Percentiles rank a stretch among this genome's conserved stretches.
These are phyloP conservation scores for Danio tinwini DNA, from an alignment of 2,797 vertebrate species.

Conservation along the genomic window DNA sequence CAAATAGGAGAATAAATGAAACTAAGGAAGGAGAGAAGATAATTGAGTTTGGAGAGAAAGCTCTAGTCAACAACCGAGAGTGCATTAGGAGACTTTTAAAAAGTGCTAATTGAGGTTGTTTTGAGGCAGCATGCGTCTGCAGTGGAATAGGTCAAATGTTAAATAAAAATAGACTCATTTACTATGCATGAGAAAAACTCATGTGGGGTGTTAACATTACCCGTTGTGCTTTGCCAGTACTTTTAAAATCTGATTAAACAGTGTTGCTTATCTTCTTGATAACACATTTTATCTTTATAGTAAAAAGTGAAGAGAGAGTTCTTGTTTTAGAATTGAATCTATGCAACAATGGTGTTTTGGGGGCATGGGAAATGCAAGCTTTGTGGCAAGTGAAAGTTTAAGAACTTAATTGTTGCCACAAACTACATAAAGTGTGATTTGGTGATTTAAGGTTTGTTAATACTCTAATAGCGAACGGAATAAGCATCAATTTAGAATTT, in stretches of 20 bases:
- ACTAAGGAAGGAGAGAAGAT: background rate
- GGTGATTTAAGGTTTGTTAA: too few relatives aligned
- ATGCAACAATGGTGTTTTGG: too few relatives aligned
- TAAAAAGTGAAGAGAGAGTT: background rate
- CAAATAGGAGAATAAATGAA: background rate
- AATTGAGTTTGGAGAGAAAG: background rate
- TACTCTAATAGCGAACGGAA: too few relatives aligned
- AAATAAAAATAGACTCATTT: conserved; percentile 39
- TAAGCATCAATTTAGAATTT: too few relatives aligned
- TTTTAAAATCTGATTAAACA: background rate
- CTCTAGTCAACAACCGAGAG: background rate
- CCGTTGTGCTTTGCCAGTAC: background rate
- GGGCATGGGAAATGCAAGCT: too few relatives aligned
- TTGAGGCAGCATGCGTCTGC: conserved; percentile 9
- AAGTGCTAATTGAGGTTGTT: conserved; percentile 18
- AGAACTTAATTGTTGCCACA: too few relatives aligned
- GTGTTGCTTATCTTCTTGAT: background rate
- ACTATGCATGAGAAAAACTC: conserved; percentile 18
- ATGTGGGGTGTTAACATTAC: background rate
- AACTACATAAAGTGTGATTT: too few relatives aligned
- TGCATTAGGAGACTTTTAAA: background rate
- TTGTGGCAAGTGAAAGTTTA: too few relatives aligned
- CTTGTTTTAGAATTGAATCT: too few relatives aligned
- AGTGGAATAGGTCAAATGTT: conserved; percentile 54
- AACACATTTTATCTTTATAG: background rate